A percentile compares a stretch with the other conserved stretches of the same genome.
phyloP scores from a whole-genome alignment of 2,113 vertebrate species.

The Probosciger aterrimus region DNA sequence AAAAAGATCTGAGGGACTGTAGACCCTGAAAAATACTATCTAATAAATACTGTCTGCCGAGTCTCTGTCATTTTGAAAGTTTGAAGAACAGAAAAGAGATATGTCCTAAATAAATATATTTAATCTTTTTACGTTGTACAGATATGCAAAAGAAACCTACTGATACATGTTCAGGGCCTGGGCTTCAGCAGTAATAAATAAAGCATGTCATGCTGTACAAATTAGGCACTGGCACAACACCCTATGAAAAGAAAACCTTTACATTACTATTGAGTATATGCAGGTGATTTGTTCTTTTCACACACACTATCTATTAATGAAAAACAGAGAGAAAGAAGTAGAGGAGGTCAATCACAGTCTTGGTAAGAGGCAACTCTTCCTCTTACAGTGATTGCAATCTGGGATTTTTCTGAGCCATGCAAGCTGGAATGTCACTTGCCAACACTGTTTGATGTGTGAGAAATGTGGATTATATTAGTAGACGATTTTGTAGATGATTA shows the following conservation, averaged over 20 bases:
- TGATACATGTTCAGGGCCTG: not conserved
- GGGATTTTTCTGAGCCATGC: not conserved
- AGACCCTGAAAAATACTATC: not conserved
- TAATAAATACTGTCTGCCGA: not conserved
- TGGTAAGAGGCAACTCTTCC: not conserved
- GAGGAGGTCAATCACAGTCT: not conserved
- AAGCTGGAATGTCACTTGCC: not conserved
- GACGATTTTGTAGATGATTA: not conserved
- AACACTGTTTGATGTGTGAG: not conserved
- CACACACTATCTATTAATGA: not conserved
- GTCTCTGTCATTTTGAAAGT: not conserved
- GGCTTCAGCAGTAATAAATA: not conserved
- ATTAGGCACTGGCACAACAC: not conserved
- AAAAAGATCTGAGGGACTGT: not conserved
- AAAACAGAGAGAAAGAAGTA: not conserved
- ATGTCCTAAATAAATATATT: not conserved
- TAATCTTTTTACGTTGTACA: not conserved
- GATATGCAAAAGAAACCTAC: not conserved
- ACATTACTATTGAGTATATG: not conserved
- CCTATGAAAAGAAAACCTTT: not conserved
- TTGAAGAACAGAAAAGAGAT: not conserved
- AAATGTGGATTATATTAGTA: conserved; percentile 2
- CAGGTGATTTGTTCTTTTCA: not conserved
- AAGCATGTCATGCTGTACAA: not conserved
- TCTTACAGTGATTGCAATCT: not conserved